phyloP scores from a whole-genome alignment of 2,113 vertebrate species.

The Pogonocichla stellata region DNA sequence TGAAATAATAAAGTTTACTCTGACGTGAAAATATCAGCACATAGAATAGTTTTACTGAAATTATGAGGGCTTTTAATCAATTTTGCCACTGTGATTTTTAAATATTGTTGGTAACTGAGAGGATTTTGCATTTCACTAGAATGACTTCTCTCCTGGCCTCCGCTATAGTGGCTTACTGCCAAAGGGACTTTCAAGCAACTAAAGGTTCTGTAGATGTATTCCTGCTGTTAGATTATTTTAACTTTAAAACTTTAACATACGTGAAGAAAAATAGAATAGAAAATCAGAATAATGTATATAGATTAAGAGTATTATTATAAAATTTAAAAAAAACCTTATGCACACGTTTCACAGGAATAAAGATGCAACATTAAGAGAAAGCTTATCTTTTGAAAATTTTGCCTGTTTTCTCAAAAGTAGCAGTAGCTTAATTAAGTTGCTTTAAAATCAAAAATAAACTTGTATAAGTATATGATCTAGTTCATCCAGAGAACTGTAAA shows the following conservation, averaged over 20 bases:
- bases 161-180: background rate
- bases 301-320: background rate
- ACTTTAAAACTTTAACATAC: background rate
- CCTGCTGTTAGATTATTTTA: background rate
- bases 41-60: background rate
- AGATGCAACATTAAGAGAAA: background rate
- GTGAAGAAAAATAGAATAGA: background rate
- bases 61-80: background rate
- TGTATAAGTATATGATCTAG: background rate
- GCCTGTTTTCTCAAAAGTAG: background rate
- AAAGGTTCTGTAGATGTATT: background rate
- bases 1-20: background rate
- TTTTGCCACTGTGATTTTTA: background rate
- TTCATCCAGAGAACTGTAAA: background rate
- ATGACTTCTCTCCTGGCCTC: background rate
- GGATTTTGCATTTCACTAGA: background rate
- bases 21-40: background rate
- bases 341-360: background rate
- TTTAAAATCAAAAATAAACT: background rate
- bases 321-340: background rate
- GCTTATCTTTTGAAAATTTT: background rate
- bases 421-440: background rate
- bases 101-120: background rate
- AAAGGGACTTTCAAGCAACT: background rate
- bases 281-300: background rate